Base-by-base conservation (phyloP, 2,797 vertebrate genomes). In the Adelosebastes latens region DNA sequence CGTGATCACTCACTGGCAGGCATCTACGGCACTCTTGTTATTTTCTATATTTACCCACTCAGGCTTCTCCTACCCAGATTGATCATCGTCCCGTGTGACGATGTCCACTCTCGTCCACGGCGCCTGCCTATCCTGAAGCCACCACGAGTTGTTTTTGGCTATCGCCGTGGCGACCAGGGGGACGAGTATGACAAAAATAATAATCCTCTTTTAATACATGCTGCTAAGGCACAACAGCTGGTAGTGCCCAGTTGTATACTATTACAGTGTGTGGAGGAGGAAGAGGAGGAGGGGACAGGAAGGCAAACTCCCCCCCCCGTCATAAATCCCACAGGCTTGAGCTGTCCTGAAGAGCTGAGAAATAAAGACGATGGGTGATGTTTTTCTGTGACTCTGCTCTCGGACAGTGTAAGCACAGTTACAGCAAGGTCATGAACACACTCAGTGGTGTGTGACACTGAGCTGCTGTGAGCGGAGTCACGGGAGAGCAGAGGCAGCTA, bases 11-110 rank as follows among this genome's bases (percentile, higher is more conserved):
- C 83, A 72, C 85, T 82, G 58, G 46, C 75, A 89, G 86, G 92
- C 87, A 94, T 95, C 91, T 84, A 72, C 16, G 92, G 93, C 87
- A 92, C 91, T 92, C 89, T 62, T 69, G 87, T 93, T 92, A 94
- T 94, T 89, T 93, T 85, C 94, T 94, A 93, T 91, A 93, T 94
- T 93, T 94, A 94, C 86, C 81, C 85, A 0, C 68, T 81, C 77
- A 86, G 82, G 78, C 85, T 83, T 89, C 84, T 92, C 80, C 83
- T 70, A 72, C 89, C 83, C 86, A 84, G 69, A 90, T 79, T 89
- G 91, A 93, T 93, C 91, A 92, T 82, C 73, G 22, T 88, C 83
- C 83, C 20, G 81, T 62, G 76, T 81, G 88, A 88, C 34, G 63
- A 80, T 77, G 84, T 89, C 80, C 80, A 68, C 82, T 77, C 90